Base-by-base conservation (phyloP, 2,113 vertebrate species). In the Euleptes europaea region DNA sequence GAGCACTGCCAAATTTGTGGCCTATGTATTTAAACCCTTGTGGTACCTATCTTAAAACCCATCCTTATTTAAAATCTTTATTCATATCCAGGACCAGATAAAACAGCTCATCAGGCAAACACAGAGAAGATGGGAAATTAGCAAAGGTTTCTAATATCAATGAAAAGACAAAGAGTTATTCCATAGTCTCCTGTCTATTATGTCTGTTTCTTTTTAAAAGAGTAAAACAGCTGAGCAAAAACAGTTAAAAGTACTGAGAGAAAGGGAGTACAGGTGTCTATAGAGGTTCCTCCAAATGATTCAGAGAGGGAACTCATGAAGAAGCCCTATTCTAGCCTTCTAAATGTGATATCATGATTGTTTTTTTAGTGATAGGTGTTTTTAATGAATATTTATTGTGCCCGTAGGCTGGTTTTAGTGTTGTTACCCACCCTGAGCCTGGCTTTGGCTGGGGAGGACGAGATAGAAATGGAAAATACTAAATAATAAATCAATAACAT, bases 31-130 rank as follows among this genome's bases (percentile, higher is more conserved):
- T 44, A 3, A 60, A n/a, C 19, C 40, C 2, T 26, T 83, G 63
- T 85, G 76, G 1, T 21, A 72, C 82, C 9, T 8, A 6, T 80
- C n/a, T 4, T 63, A 88, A 70, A 17, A 28, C 35, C 31, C 79
- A 4, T 42, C 31, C 26, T 60, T 86, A 17, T 84, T 81, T 92
- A 83, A 86, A 44, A 69, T 47, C 35, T 88, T 63, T 28, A 65
- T 83, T 70, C 54, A 15, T 49, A 82, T 49, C 78, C 47, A 83
- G 1, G 67, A 87, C 3, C 1, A 0, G 38, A 14, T 69, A 89
- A 86, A 63, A n/a, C 19, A 0, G 1, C 82, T 78, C 80, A 60
- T 57, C 77, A 83, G 73, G 44, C 28, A 42, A 90, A 86, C 49
- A 74, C 82, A 44, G 17, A 86, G 35, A 78, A 1, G 81, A 38